Conservation (phyloP, 2,113 vertebrate species). For the Xiphias gladius region DNA sequence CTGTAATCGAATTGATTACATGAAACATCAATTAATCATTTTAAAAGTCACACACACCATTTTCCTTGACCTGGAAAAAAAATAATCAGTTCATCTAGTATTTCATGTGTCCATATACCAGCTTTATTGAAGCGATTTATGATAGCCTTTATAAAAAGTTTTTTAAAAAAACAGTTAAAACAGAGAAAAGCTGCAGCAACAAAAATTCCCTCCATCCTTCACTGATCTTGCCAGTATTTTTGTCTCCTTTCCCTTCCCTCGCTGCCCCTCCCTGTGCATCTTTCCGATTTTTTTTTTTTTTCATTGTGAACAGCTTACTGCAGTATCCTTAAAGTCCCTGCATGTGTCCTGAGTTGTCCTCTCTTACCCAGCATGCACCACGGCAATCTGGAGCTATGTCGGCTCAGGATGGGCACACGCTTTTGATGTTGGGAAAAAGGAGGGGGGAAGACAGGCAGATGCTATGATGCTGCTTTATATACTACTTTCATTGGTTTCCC, state of each 20-base stretch:
- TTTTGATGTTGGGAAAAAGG: slow-evolving; percentile 61
- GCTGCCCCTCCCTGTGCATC: slow-evolving; percentile 21
- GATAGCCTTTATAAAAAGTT: not conserved
- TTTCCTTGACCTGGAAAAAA: no score
- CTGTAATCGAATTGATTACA: no score
- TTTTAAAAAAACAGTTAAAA: not conserved
- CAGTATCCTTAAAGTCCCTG: slow-evolving; percentile 80
- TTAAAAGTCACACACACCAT: no score
- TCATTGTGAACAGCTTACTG: slow-evolving; percentile 68
- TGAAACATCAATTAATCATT: no score
- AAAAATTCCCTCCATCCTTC: slow-evolving; percentile 53
- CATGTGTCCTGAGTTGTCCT: slow-evolving; percentile 80
- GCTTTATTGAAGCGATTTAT: not conserved
- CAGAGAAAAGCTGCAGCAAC: not conserved
- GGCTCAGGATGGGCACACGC: slow-evolving; percentile 59
- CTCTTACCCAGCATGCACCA: slow-evolving; percentile 71
- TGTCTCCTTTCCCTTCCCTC: slow-evolving; percentile 8
- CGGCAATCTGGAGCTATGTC: slow-evolving; percentile 65
- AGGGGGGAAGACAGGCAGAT: slow-evolving; percentile 15
- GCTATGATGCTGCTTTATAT: slow-evolving; percentile 55
- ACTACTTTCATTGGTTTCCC: slow-evolving; percentile 44
- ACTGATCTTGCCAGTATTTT: slow-evolving; percentile 48
- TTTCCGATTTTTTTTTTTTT: slow-evolving; percentile 31
- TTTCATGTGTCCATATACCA: not conserved
- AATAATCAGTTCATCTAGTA: no score